These are phyloP conservation scores for Astreopora myriophthalma DNA, from an alignment of 64 coral and sea anemone genomes.

Conservation along the genomic window DNA sequence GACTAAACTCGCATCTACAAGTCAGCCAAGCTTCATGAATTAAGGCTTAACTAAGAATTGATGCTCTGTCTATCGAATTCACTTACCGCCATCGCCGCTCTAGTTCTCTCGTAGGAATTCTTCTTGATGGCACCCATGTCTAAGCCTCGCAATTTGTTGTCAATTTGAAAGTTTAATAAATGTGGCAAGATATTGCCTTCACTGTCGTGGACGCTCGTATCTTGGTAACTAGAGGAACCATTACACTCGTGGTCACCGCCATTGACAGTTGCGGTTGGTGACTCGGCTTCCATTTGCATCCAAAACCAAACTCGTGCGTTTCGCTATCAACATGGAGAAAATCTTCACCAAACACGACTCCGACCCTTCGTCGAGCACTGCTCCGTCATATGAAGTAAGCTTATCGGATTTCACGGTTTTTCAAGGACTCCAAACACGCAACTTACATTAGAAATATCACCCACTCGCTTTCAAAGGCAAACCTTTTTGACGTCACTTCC, in stretches of 20 bases:
- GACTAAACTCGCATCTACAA: slow-evolving; percentile 35
- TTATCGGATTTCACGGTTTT: slow-evolving; percentile 32
- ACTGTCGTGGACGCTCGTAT: slow-evolving; percentile 2
- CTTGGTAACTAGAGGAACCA: slow-evolving; percentile 20
- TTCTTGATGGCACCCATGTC: slow-evolving; percentile 69
- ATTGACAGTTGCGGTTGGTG: slow-evolving; percentile 8
- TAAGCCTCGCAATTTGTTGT: slow-evolving; percentile 33
- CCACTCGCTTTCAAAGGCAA: neutral
- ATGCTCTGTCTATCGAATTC: neutral
- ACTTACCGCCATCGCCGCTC: slow-evolving; percentile 60
- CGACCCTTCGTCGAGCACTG: slow-evolving; percentile 14
- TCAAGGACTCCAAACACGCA: slow-evolving; percentile 35
- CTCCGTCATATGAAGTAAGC: slow-evolving; percentile 21
- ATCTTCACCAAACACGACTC: neutral
- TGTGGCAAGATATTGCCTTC: slow-evolving; percentile 39
- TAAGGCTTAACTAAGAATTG: neutral
- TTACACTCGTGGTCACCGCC: neutral
- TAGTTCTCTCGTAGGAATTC: slow-evolving; percentile 35
- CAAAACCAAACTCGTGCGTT: neutral
- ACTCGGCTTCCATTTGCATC: neutral
- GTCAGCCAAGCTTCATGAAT: neutral
- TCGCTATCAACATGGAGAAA: slow-evolving; percentile 52
- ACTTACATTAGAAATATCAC: slow-evolving; percentile 21
- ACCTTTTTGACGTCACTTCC: slow-evolving; percentile 41
- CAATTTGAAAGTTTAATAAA: slow-evolving; percentile 30